Evolutionary conservation across 1,140 invertebrate genomes (phyloP), one percentile per base, ranked within the genome.

Genomic region (Orchesella cincta): DNA sequence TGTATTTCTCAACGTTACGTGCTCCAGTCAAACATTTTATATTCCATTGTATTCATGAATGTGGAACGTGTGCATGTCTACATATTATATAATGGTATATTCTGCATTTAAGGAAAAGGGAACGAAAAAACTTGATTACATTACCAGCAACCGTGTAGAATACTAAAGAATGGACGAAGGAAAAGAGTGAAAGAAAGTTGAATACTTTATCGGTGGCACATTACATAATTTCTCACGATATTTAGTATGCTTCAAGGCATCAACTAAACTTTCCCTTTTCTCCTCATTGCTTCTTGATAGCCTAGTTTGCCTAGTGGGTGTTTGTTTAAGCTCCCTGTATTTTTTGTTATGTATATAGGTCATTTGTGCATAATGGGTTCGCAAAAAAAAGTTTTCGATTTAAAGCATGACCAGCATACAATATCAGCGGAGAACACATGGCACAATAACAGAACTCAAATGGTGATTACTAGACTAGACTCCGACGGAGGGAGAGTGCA

Each of bases 151-250:
- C 5, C 29, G 31, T n/a, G 31, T 29, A 31, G 62, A 67, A 67
- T 67, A 33, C 62, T 67, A 67, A 67, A 67, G 23, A 31, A 29
- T 67, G 54, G 54, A 57, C 54, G 54, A 26, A 57, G 26, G 54
- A 23, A 23, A 26, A 57, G 8, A 57, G n/a, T n/a, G n/a, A n/a
- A 46, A 3, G 62, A 67, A 67, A 67, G 28, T 67, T 8, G 62
- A 67, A 67, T 67, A 67, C 8, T 67, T 67, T 67, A 67, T 67
- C 33, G 28, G 29, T 67, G 62, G 62, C 62, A 67, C 62, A 67
- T 67, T 67, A 67, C 62, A 67, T 67, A 67, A 67, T 67, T 67
- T 67, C 62, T 67, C 62, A 67, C 62, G 62, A 67, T 67, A 33
- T 67, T 67, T 67, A 67, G 62, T 67, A 67, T 67, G 8, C 62